Evolutionary conservation across 2,888 invertebrate genomes (phyloP).

Genomic region (Operophtera brumata): DNA sequence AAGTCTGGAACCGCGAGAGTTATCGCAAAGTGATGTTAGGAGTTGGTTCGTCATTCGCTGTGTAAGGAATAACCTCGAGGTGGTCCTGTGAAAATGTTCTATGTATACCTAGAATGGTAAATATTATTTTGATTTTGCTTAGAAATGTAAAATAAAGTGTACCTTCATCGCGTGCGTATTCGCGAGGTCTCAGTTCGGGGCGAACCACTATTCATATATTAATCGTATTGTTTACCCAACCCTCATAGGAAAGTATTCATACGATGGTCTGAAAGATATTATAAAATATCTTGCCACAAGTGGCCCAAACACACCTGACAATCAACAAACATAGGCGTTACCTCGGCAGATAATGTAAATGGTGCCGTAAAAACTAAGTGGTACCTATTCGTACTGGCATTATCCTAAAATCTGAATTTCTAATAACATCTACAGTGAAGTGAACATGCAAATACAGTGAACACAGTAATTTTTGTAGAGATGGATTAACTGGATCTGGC

Average conservation of each 20-base stretch:
- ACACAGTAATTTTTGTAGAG: conserved; percentile 57
- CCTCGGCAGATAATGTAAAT: conserved; percentile 38
- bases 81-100: too few species aligned
- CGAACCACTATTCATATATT: too few species aligned
- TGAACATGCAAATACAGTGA: conserved; percentile 70
- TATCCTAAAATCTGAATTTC: conserved; percentile 69
- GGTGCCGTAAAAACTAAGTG: conserved; percentile 65
- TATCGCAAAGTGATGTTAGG: too few species aligned
- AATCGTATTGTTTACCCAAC: not conserved
- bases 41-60: too few species aligned
- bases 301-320: not conserved
- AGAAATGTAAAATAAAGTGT: too few species aligned
- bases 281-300: not conserved
- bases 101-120: too few species aligned
- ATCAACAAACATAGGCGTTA: conserved; percentile 38
- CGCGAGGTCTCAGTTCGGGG: too few species aligned
- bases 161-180: too few species aligned
- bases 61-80: too few species aligned
- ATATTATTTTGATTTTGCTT: too few species aligned
- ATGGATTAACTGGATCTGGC: conserved; percentile 42
- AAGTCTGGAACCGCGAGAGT: too few species aligned
- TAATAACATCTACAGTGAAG: conserved; percentile 67
- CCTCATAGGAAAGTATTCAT: not conserved
- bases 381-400: conserved; percentile 37
- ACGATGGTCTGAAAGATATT: not conserved